phyloP scores from a whole-genome alignment of 2,888 invertebrate genomes.

The Leptopterna dolabrata region DNA sequence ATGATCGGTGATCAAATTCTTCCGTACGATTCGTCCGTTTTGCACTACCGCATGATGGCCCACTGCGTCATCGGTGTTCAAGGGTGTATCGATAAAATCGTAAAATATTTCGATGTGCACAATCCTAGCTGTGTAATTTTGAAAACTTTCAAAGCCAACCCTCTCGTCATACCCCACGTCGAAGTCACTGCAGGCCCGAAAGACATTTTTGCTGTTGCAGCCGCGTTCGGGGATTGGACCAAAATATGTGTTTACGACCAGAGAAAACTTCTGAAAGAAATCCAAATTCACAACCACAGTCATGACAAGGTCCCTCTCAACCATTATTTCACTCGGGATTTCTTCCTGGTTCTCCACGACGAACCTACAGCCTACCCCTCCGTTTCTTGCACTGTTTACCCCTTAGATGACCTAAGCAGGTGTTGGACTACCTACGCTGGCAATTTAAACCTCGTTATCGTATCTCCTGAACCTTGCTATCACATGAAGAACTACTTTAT shows the following conservation, averaged over 20 bases:
- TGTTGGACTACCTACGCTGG: neutral
- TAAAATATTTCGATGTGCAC: neutral
- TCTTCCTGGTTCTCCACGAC: neutral
- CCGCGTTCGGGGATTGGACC: neutral
- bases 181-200: neutral
- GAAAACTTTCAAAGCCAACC: slow-evolving; percentile 40
- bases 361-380: neutral
- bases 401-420: neutral
- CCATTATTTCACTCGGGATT: neutral
- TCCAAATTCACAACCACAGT: no score
- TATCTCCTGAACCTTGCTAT: neutral
- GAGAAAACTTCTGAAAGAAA: neutral
- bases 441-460: neutral
- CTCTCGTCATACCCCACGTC: slow-evolving; percentile 16
- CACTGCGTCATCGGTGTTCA: neutral
- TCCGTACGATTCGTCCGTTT: neutral
- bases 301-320: neutral
- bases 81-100: neutral
- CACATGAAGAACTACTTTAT: neutral
- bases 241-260: slow-evolving; percentile 8
- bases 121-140: neutral
- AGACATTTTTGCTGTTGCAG: neutral
- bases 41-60: neutral
- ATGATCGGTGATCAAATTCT: neutral
- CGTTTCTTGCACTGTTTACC: neutral